Base-by-base conservation (phyloP, 1,140 invertebrate genomes). In the Trichogramma pretiosum region DNA sequence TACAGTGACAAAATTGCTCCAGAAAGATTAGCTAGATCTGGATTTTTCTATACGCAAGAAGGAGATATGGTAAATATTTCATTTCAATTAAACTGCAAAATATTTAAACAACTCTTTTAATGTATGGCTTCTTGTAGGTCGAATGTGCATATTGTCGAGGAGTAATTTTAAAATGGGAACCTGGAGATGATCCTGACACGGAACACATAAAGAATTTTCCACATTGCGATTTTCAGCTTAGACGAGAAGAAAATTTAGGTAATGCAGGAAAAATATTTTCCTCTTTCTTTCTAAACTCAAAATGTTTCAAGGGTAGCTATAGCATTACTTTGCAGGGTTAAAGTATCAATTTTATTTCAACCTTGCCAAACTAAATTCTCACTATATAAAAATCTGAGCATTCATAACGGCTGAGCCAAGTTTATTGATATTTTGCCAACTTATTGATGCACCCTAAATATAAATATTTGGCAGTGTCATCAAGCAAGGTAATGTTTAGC, bases 101-200 rank as follows among this genome's bases (percentile, higher is more conserved):
- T 36, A 32, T 35, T 1, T 24, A 46, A 42, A 16, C 43, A 9
- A 18, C 4, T 18, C 5, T 37, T 37, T 37, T 22, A 28, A 44
- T 26, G 37, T 24, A 41, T 52, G 18, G 52, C 48, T 48, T 45
- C 49, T 54, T 58, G 7, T 72, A 85, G 63, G 86, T 93, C 0
- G 78, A 87, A 54, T 95, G 91, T 70, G 85, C 81, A 11, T 93
- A 81, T 75, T 92, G 87, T 67, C 75, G 77, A 56, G 85, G 81
- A 42, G 68, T 88, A 33, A 73, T 83, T 55, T 76, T 70, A 53
- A 75, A 78, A 55, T 94, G 84, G 89, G 79, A 80, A 66, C 63
- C 59, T 48, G 81, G 76, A 48, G 87, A 84, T 72, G 76, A 77
- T 59, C 89, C 91, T 5, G 76, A 83, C 55, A 67, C 71, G 41